Evolutionary conservation across 1,140 invertebrate species (phyloP).

Genomic region (Aphis gossypii): DNA sequence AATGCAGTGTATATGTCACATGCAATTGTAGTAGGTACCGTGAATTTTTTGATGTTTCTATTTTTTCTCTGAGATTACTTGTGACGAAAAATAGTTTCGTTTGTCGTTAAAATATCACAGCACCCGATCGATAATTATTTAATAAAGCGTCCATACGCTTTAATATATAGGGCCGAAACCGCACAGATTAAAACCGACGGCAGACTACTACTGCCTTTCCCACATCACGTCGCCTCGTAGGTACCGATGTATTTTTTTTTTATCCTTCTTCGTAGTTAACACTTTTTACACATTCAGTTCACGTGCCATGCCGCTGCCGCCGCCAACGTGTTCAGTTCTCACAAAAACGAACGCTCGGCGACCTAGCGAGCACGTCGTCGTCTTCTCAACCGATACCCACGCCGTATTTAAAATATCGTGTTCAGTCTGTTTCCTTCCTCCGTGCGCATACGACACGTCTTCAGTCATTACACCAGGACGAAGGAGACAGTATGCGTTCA

Average conservation of each 20-base stretch:
- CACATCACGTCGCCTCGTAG: constrained; percentile 1
- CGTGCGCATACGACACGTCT: not conserved
- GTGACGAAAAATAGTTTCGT: not conserved
- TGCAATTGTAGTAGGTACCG: not conserved
- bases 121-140: not conserved
- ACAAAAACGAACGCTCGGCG: not conserved
- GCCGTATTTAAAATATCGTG: constrained; percentile 1
- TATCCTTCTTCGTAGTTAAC: not conserved
- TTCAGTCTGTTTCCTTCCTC: constrained; percentile 6
- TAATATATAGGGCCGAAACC: not conserved
- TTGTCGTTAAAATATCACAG: not conserved
- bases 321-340: constrained; percentile 31
- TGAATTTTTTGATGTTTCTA: not conserved
- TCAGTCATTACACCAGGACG: not conserved
- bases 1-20: not conserved
- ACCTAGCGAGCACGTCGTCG: not conserved
- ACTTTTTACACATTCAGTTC: constrained; percentile 28
- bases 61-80: not conserved
- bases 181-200: not conserved
- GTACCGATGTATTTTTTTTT: not conserved
- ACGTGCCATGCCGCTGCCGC: constrained; percentile 1
- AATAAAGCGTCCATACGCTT: not conserved
- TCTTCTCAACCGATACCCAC: not conserved
- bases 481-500: not conserved
- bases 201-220: not conserved